A percentile compares a stretch with the other conserved stretches of the same genome.
These are phyloP conservation scores for Pseudochirops cupreus DNA, from an alignment of 2,797 vertebrate species.

Conservation along the genomic window DNA sequence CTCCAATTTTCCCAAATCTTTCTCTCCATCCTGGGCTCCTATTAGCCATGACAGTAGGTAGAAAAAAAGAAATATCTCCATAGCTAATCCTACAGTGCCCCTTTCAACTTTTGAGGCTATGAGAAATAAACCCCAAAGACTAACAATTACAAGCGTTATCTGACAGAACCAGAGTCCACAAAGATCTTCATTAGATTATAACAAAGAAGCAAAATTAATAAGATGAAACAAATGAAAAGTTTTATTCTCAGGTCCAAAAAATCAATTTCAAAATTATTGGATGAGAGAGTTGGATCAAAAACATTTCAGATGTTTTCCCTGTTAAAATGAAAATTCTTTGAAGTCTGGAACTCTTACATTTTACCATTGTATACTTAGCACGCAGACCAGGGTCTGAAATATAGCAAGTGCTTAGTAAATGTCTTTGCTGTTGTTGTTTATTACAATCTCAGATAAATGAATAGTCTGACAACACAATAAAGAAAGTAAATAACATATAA, in stretches of 20 bases:
- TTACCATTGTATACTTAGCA: not conserved
- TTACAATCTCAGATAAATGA: not conserved
- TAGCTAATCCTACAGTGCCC: not conserved
- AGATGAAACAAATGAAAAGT: not conserved
- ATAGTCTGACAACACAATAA: not conserved
- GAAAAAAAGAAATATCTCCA: not conserved
- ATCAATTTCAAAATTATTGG: not conserved
- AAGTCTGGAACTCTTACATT: not conserved
- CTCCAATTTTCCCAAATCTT: not conserved
- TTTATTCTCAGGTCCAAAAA: not conserved
- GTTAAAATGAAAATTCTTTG: not conserved
- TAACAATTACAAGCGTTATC: not conserved
- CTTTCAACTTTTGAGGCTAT: not conserved
- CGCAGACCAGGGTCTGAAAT: not conserved
- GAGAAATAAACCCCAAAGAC: not conserved
- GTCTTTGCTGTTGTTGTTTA: not conserved
- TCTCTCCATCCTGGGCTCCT: not conserved
- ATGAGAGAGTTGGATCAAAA: not conserved
- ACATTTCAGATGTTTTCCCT: not conserved
- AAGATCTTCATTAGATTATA: not conserved
- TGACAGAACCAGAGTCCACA: not conserved
- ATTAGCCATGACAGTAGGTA: not conserved
- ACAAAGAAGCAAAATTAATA: not conserved
- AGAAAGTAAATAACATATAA: not conserved
- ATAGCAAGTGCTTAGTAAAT: not conserved